A percentile compares a stretch with the other conserved stretches of the same genome.
Conservation (phyloP, 35 echinoderm and acorn worm genomes). For the Strongylocentrotus purpuratus region DNA sequence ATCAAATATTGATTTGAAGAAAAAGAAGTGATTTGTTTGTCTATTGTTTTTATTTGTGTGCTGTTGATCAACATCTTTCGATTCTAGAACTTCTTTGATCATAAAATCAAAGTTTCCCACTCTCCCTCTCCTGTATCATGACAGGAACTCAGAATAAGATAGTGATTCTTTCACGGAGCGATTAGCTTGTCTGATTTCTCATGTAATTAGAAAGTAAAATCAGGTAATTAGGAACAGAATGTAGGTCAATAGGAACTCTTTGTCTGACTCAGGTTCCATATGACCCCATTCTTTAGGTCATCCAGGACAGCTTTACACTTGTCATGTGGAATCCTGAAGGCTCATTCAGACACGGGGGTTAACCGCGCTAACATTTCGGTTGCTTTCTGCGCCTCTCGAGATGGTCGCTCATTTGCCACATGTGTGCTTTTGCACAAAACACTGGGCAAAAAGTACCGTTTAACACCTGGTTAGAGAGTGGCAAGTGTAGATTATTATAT, state of each 20-base stretch:
- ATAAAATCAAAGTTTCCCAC: not conserved
- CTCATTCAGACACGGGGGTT: not conserved
- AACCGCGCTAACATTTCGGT: too few relatives aligned
- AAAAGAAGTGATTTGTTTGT: too few relatives aligned
- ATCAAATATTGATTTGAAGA: too few relatives aligned
- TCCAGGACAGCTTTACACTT: not conserved
- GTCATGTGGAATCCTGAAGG: not conserved
- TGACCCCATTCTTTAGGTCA: slow-evolving; percentile 15
- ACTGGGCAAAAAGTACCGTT: too few relatives aligned
- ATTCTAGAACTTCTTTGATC: not conserved
- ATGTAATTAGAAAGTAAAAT: not conserved
- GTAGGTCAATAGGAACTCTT: slow-evolving; percentile 21
- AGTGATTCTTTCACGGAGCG: not conserved
- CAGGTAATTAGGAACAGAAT: slow-evolving; percentile 19
- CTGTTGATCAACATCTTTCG: too few relatives aligned
- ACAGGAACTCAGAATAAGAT: not conserved
- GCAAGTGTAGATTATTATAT: too few relatives aligned
- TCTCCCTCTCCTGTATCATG: not conserved
- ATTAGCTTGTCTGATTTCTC: not conserved
- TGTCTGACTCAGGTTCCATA: not conserved
- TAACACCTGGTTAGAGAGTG: too few relatives aligned
- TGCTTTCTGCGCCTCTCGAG: too few relatives aligned
- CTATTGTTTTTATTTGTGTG: too few relatives aligned
- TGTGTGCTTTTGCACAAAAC: too few relatives aligned
- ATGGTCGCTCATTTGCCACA: too few relatives aligned